Base-by-base conservation (phyloP, 2,113 vertebrate genomes). In the Hirundichthys speculiger region DNA sequence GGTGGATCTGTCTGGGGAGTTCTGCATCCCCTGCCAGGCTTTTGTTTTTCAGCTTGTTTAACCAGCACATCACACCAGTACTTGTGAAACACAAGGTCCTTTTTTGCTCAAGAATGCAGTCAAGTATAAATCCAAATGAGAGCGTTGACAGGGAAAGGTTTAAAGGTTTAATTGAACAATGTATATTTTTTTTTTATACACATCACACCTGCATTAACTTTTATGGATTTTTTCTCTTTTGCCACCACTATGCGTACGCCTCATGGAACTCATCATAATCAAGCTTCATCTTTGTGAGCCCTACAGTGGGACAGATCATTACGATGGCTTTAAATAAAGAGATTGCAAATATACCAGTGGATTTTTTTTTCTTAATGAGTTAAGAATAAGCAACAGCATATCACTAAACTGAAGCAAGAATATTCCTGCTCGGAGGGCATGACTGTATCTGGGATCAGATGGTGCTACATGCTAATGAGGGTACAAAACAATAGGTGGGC, bases 401-500 rank as follows among this genome's bases (percentile, higher is more conserved):
- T 45, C 40, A 19, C 8, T 20, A 12, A 58, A 41, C 1, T 6
- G 18, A 24, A 0, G 21, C 0, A 5, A 14, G 43, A 50, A 10
- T 19, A 56, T 41, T 39, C 25, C 18, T 52, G 52, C 55, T 18
- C 11, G 47, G 52, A 40, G 48, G 22, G 57, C 48, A 56, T 80
- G 51, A 56, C 12, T 52, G 53, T 49, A 2, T 13, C 30, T 39
- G 42, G 42, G 30, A 69, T 80, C 78, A 85, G 69, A 83, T 77
- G 73, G 68, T 38, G 71, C 50, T 62, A 38, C 56, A 64, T 79
- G 70, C 63, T 72, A 84, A 85, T 83, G 65, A 64, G 15, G 21
- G 40, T 4, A 34, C 42, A 40, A 47, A 79, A 87, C 84, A 86
- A 88, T 82, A 64, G 83, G 75, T 52, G 48, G 39, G 5, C 54